phyloP scores from a whole-genome alignment of 2,113 vertebrate genomes.

The Anseranas semipalmata region DNA sequence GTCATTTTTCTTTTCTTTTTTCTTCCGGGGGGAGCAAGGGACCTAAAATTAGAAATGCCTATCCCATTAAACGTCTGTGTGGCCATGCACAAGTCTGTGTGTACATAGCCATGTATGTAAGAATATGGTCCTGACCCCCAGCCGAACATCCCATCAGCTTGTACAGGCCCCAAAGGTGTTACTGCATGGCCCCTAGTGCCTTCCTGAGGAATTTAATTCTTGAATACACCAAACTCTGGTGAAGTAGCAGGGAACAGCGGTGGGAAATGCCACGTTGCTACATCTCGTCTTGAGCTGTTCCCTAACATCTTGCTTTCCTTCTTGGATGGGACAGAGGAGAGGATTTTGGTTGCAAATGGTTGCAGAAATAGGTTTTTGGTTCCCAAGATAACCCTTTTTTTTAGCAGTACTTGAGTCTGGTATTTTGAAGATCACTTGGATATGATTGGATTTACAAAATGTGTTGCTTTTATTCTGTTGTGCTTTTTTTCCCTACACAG shows the following conservation, averaged over 20 bases:
- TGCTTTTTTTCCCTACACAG: rapidly evolving
- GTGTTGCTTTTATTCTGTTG: not conserved
- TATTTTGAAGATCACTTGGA: not conserved
- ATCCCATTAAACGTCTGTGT: not conserved
- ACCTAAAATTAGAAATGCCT: not conserved
- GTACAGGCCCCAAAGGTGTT: not conserved
- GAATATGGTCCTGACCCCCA: not conserved
- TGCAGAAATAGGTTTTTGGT: not conserved
- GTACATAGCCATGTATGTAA: not conserved
- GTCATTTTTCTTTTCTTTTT: not conserved
- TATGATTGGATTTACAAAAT: not conserved
- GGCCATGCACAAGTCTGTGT: not conserved
- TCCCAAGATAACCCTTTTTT: not conserved
- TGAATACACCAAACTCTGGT: not conserved
- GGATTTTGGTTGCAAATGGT: not conserved
- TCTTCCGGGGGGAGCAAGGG: not conserved
- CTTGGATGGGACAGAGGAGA: not conserved
- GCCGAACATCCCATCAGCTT: not conserved
- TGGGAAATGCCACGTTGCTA: not conserved
- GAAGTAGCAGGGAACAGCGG: not conserved
- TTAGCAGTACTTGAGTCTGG: too few relatives aligned
- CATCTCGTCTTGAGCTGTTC: not conserved
- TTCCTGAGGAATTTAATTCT: not conserved
- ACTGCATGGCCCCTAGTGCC: not conserved
- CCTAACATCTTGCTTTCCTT: not conserved